These are phyloP conservation scores for Tetrax tetrax DNA, from an alignment of 2,113 vertebrate genomes.

Conservation along the genomic window DNA sequence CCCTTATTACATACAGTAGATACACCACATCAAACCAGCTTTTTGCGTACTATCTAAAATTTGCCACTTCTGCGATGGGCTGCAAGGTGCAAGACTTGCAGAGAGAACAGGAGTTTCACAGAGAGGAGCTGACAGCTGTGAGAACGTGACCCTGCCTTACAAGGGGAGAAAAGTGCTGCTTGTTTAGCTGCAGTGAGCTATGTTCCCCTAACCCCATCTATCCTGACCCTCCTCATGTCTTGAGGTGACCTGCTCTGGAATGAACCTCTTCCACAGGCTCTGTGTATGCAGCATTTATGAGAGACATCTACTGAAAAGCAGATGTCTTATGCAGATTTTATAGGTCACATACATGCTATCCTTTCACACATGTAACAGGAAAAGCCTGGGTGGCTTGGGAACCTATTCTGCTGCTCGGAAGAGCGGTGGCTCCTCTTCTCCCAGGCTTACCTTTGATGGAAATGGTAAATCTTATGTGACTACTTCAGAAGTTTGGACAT, in stretches of 20 bases:
- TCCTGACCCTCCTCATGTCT: neutral
- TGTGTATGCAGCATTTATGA: fast-evolving
- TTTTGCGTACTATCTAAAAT: neutral
- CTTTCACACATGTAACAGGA: neutral
- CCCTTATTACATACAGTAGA: neutral
- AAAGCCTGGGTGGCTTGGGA: neutral
- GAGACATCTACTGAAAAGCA: neutral
- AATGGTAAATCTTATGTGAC: neutral
- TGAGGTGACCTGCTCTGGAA: neutral
- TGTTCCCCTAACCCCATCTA: neutral
- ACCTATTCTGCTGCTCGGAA: neutral
- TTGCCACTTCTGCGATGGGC: neutral
- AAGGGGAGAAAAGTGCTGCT: neutral
- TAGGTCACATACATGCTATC: fast-evolving
- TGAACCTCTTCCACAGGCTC: neutral
- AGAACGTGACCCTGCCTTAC: neutral
- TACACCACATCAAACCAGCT: neutral
- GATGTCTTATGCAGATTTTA: neutral
- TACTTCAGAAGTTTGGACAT: neutral
- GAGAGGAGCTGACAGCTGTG: neutral
- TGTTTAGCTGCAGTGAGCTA: neutral
- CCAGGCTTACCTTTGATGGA: neutral
- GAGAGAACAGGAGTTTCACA: neutral
- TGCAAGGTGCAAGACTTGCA: neutral
- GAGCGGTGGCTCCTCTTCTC: neutral